Base-by-base conservation (phyloP, 2,797 vertebrate species). In the Clarias laeviceps region DNA sequence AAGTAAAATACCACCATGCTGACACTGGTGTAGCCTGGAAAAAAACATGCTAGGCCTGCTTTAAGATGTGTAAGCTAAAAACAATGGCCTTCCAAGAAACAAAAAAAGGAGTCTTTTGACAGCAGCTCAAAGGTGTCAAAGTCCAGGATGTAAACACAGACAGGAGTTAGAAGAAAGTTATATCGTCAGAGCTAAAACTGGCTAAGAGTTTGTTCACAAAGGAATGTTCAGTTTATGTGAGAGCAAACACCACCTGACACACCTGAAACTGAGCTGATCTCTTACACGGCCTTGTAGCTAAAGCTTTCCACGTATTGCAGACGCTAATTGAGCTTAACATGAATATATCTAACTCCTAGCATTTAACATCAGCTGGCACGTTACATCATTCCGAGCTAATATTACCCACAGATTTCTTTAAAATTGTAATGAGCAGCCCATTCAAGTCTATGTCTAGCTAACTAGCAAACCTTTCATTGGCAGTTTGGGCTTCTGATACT, bases 151-250 rank as follows among this genome's bases (percentile, higher is more conserved):
- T 86, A 77, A 77, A 82, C 6, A 54, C 18, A 57, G 62, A 65
- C 68, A 54, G 37, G 12, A 61, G 68, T 27, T 29, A 69, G 72
- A 50, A 56, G 56, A 24, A 81, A 64, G 80, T 62, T 82, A 90
- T 91, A 89, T 85, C 89, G 83, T 85, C 77, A 59, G 82, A 88
- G 79, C 72, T 78, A 85, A 89, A 87, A 86, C 82, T 27, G 82
- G 78, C 68, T 27, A 7, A 18, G 56, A 29, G 69, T 40, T 82
- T 85, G 84, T 76, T 87, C 69, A 80, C 85, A 80, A 68, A 85
- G 81, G 88, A 88, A 85, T 77, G 37, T 88, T 86, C 37, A 72
- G 86, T 82, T 86, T 74, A 56, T 1, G 8, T 84, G 77, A 64
- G 59, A 34, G 65, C 85, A 27, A 61, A 64, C 72, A 76, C 17